Evolutionary conservation across 2,113 vertebrate species (phyloP), one percentile per base, ranked within the genome.

Genomic region (Saiga tatarica): DNA sequence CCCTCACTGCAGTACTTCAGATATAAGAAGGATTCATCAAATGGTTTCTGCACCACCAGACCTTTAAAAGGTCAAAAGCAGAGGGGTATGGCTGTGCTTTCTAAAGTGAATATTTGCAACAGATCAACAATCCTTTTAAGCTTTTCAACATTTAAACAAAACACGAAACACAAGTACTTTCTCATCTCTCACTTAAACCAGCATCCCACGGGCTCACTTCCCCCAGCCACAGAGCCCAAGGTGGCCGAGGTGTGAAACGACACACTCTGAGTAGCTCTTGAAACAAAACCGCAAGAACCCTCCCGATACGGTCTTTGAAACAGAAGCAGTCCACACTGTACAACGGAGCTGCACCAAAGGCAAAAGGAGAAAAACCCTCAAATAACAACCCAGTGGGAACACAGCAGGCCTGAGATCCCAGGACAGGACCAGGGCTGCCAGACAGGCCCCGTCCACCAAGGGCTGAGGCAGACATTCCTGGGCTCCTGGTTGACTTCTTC

Each of bases 241-340:
- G 78, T 81, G 26, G 28, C 55, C 30, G 5, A 71, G 33, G 17
- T 52, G 12, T 86, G 36, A 78, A 78, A 67, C 45, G 25, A 88
- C 60, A 57, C 5, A 1, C 26, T 50, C 86, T 57, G 94, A 95
- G 59, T 33, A 91, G 57, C 47, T 89, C 94, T 57, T 86, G 62
- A 98, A 96, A 90, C n/a, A 92, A 95, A 95, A 85, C 39, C 78
- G 62, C 87, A 17, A 8, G 95, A 85, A 50, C 42, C 53, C 36
- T 85, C 45, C 53, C 78, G 62, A 86, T 82, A 86, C 87, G 33
- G 17, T 71, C 94, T 64, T 45, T 60, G n/a, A 93, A 81, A 89
- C 16, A 62, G 78, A 94, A 94, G 33, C 57, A 85, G 36, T 23
- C 23, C 57, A 45, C 9, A 5, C 53, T 39, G 8, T 42, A 62